These are phyloP conservation scores for Eupithecia centaureata DNA, from an alignment of 2,888 invertebrate genomes.

Conservation along the genomic window DNA sequence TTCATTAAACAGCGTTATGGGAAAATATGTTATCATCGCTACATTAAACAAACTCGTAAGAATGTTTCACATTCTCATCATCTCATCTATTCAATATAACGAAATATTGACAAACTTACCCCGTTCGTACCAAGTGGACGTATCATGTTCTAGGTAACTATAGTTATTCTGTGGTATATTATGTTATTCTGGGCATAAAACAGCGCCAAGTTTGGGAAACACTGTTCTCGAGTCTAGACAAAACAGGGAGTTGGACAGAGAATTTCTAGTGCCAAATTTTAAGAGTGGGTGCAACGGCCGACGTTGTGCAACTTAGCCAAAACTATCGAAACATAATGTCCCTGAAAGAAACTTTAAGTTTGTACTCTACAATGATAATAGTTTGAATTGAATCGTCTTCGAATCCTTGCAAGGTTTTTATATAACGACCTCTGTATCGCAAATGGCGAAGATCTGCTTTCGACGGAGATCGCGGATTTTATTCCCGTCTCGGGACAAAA, in stretches of 20 bases:
- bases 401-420: background rate
- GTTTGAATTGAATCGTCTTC: background rate
- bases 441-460: no score
- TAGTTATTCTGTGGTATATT: no score
- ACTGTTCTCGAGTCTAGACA: constrained; percentile 51
- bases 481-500: no score
- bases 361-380: background rate
- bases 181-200: background rate
- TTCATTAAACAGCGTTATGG: constrained; percentile 10
- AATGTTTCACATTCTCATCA: constrained; percentile 5
- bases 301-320: constrained; percentile 34
- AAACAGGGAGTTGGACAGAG: constrained; percentile 48
- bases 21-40: constrained; percentile 11
- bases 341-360: background rate
- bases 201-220: constrained; percentile 22
- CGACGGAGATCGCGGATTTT: no score
- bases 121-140: background rate
- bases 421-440: no score
- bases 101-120: constrained; percentile 6
- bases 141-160: no score
- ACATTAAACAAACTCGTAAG: constrained; percentile 12
- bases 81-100: constrained; percentile 6
- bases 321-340: background rate
- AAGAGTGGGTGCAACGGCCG: constrained; percentile 54
- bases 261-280: constrained; percentile 57